A percentile compares a stretch with the other conserved stretches of the same genome.
Evolutionary conservation across 1,140 invertebrate species (phyloP).

Genomic region (Achatina immaculata): DNA sequence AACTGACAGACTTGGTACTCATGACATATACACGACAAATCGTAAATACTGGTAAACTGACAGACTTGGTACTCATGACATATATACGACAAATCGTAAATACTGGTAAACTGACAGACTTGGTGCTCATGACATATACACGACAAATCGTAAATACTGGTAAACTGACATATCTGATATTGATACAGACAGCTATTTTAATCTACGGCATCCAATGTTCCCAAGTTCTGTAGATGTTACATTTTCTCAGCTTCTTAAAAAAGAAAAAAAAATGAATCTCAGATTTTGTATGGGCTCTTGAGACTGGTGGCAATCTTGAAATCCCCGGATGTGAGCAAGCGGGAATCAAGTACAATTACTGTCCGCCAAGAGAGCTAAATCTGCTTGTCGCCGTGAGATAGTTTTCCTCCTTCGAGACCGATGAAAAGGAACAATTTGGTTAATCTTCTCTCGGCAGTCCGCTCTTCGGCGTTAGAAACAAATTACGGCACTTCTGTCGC

Average conservation of each 20-base stretch:
- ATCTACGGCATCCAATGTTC: too few relatives aligned
- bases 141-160: too few relatives aligned
- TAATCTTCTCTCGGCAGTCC: constrained; percentile 9
- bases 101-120: too few relatives aligned
- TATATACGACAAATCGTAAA: too few relatives aligned
- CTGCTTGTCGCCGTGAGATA: constrained; percentile 24
- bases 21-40: too few relatives aligned
- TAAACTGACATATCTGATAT: too few relatives aligned
- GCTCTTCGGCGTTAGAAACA: constrained; percentile 32
- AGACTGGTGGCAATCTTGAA: neutral
- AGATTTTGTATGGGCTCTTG: neutral
- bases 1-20: too few relatives aligned
- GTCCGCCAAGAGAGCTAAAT: constrained; percentile 34
- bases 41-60: too few relatives aligned
- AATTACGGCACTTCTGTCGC: constrained; percentile 31
- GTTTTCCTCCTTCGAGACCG: constrained; percentile 25
- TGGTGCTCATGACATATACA: too few relatives aligned
- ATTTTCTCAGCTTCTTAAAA: neutral
- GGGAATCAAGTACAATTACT: constrained; percentile 34
- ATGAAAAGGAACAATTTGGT: constrained; percentile 35
- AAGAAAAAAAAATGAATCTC: neutral
- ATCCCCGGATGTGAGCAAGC: neutral
- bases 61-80: too few relatives aligned
- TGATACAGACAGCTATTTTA: too few relatives aligned
- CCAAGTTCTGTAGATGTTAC: too few relatives aligned